phyloP scores from a whole-genome alignment of 2,797 vertebrate species.

The Balearica regulorum region DNA sequence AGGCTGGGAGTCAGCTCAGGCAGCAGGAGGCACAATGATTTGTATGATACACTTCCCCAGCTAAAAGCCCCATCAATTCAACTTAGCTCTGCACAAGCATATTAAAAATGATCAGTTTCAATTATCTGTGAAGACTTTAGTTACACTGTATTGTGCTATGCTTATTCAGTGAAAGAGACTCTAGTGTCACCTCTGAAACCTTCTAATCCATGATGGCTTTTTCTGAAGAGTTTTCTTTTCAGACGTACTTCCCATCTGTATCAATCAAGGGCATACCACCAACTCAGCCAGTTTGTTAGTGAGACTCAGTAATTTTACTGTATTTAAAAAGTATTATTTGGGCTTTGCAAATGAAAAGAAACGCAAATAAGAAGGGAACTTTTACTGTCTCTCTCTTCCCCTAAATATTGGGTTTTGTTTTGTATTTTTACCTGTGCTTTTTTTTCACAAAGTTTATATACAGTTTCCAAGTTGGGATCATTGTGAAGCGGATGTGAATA shows the following conservation, averaged over 20 bases:
- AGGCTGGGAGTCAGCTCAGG: background rate
- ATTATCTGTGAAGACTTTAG: background rate
- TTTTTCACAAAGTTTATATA: constrained; percentile 94
- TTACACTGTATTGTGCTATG: background rate
- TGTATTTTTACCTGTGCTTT: constrained; percentile 85
- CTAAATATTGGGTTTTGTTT: background rate
- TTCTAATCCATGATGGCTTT: background rate
- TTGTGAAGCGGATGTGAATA: constrained; percentile 96
- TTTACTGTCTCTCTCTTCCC: background rate
- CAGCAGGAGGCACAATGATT: background rate
- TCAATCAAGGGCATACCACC: background rate
- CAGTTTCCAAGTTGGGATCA: constrained; percentile 87
- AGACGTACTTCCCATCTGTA: background rate
- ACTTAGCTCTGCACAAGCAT: background rate
- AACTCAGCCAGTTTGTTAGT: background rate
- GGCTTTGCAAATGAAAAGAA: background rate
- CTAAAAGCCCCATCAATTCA: background rate
- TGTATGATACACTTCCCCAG: background rate
- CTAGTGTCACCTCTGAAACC: background rate
- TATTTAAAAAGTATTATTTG: background rate
- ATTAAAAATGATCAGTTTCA: background rate
- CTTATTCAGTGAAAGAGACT: background rate
- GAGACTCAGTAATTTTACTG: background rate
- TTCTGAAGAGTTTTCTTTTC: background rate
- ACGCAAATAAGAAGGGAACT: background rate